These are phyloP conservation scores for Okamejei kenojei DNA, from an alignment of 2,797 vertebrate species.

Conservation along the genomic window DNA sequence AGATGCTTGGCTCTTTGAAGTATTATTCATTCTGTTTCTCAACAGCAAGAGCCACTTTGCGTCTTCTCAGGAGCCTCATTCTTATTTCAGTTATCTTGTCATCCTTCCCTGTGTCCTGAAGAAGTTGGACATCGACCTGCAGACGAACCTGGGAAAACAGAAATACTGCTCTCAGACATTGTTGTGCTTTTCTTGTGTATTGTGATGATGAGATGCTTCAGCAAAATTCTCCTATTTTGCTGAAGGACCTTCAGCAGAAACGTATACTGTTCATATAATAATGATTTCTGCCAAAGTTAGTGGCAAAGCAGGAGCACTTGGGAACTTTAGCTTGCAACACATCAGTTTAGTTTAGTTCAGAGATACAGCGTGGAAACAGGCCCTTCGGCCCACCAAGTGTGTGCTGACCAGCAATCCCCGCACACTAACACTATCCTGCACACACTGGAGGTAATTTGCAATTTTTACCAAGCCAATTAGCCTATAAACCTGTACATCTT, in stretches of 20 bases:
- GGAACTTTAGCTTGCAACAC: background rate
- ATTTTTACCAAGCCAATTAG: no score
- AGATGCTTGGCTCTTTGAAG: no score
- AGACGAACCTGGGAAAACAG: slow-evolving; percentile 7
- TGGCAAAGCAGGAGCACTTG: background rate
- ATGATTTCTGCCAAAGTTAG: background rate
- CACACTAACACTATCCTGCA: no score
- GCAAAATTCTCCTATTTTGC: background rate
- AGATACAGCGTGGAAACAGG: no score
- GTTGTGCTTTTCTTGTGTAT: background rate
- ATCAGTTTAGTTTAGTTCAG: no score
- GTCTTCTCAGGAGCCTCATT: slow-evolving; percentile 32
- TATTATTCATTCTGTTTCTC: background rate
- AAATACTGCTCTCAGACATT: no score
- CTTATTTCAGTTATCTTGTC: slow-evolving; percentile 34
- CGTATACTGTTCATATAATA: background rate
- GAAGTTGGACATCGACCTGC: slow-evolving; percentile 17
- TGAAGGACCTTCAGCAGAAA: background rate
- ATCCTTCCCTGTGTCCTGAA: slow-evolving; percentile 19
- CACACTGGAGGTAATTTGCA: no score
- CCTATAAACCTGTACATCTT: no score
- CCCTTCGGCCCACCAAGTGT: no score
- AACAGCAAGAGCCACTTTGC: background rate
- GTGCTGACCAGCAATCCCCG: no score
- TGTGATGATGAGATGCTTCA: background rate